Evolutionary conservation across 2,888 invertebrate species (phyloP).

Genomic region (Reticulitermes lucifugus): DNA sequence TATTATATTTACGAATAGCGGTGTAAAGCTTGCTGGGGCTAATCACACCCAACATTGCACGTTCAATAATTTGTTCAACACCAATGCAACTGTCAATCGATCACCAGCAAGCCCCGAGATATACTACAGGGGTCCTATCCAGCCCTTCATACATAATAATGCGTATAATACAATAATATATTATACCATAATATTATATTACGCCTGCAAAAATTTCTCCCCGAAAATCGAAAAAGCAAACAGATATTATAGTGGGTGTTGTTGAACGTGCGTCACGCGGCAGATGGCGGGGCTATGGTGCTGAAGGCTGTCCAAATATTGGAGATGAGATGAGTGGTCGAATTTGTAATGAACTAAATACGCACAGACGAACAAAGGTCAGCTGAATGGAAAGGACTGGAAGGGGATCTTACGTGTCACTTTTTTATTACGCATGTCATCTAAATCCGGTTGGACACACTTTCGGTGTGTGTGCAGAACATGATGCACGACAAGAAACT

Average conservation of each 20-base stretch:
- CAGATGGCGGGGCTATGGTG: not conserved
- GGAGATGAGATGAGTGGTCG: not conserved
- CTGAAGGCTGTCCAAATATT: constrained; percentile 20
- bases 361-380: not conserved
- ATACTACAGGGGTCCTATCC: not conserved
- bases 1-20: not conserved
- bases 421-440: constrained; percentile 9
- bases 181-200: constrained; percentile 8
- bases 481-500: not conserved
- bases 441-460: not conserved
- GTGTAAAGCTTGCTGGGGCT: not conserved
- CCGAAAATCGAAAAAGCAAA: constrained; percentile 25
- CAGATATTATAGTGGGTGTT: not conserved
- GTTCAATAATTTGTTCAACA: constrained; percentile 18
- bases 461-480: not conserved
- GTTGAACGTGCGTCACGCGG: constrained; percentile 11
- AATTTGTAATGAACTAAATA: not conserved
- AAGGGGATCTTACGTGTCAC: not conserved
- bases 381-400: not conserved
- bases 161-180: not conserved
- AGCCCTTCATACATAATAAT: constrained; percentile 12
- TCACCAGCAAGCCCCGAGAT: not conserved
- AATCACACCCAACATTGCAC: not conserved
- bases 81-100: not conserved
- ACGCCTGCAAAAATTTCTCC: not conserved